Evolutionary conservation across 1,140 invertebrate species (phyloP).

Genomic region (Portunus trituberculatus): DNA sequence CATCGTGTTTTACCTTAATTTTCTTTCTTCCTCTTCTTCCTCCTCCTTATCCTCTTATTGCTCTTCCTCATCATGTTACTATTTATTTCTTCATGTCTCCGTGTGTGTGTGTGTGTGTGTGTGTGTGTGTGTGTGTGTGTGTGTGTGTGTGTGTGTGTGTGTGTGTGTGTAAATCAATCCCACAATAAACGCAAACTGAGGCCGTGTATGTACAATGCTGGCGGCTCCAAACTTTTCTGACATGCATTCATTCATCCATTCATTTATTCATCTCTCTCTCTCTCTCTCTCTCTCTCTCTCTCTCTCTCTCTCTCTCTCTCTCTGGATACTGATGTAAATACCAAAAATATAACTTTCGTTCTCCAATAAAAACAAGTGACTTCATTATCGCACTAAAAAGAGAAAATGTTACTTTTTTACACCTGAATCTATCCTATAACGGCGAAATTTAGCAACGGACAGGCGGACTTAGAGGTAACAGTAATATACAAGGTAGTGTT

Average conservation of each 20-base stretch:
- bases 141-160: neutral
- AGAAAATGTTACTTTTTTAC: too few relatives aligned
- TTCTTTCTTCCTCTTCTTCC: neutral
- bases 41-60: neutral
- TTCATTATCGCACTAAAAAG: too few relatives aligned
- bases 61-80: neutral
- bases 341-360: too few relatives aligned
- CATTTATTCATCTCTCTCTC: neutral
- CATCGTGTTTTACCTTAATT: neutral
- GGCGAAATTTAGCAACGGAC: too few relatives aligned
- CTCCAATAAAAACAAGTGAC: too few relatives aligned
- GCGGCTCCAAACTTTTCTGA: too few relatives aligned
- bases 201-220: neutral
- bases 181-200: neutral
- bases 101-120: constrained; percentile 15
- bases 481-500: too few relatives aligned
- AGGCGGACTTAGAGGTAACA: too few relatives aligned
- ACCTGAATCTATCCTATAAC: too few relatives aligned
- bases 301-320: constrained; percentile 10
- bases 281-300: constrained; percentile 20
- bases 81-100: neutral
- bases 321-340: neutral
- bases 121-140: neutral
- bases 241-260: too few relatives aligned
- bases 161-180: neutral